phyloP scores from a whole-genome alignment of 2,113 vertebrate genomes.

The Anhinga rufa region DNA sequence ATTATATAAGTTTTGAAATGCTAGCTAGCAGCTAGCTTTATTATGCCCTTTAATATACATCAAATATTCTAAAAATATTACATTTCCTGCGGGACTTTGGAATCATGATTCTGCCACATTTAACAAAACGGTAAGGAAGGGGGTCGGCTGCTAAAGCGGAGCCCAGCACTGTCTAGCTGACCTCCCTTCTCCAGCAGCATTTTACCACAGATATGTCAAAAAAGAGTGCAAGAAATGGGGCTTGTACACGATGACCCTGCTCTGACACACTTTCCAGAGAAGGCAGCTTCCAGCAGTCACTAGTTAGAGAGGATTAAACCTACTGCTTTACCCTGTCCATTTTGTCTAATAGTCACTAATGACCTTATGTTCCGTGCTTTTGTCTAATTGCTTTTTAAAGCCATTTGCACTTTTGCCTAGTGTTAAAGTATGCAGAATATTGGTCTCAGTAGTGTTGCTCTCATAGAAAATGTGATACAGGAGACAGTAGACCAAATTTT shows the following conservation, averaged over 20 bases:
- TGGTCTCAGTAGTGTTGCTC: background rate
- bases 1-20: background rate
- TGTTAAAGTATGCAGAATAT: background rate
- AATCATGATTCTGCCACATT: background rate
- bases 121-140: background rate
- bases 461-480: background rate
- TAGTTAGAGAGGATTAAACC: background rate
- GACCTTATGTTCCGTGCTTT: background rate
- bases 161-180: background rate
- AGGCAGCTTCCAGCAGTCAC: background rate
- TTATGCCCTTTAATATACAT: background rate
- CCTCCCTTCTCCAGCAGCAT: background rate
- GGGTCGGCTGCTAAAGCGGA: background rate
- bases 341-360: background rate
- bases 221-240: background rate
- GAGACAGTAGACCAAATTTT: background rate
- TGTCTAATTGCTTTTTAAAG: background rate
- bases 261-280: background rate
- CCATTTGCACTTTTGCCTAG: background rate
- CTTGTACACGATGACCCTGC: fast-evolving
- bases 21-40: background rate
- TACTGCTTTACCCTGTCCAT: background rate
- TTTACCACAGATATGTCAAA: background rate
- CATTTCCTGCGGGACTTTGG: background rate
- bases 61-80: background rate